These are phyloP conservation scores for Andrena trimmerana DNA, from an alignment of 2,888 invertebrate genomes.

Conservation along the genomic window DNA sequence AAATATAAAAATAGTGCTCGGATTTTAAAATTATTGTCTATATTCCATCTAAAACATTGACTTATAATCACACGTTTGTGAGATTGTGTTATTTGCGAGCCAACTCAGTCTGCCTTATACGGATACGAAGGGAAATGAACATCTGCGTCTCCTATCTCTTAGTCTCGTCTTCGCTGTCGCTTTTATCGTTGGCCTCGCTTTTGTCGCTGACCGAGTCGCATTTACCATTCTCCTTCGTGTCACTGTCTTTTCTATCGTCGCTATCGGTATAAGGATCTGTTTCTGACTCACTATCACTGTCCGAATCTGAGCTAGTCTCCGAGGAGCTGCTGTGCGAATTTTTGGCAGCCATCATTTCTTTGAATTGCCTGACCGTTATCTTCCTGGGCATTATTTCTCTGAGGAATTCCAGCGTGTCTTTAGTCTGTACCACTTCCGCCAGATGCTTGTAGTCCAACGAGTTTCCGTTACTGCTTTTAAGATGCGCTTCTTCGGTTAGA, in stretches of 20 bases:
- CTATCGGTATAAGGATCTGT: slow-evolving; percentile 74
- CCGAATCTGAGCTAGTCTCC: slow-evolving; percentile 81
- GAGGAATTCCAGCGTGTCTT: slow-evolving; percentile 89
- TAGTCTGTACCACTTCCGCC: slow-evolving; percentile 89
- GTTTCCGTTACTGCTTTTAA: slow-evolving; percentile 86
- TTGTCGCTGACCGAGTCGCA: slow-evolving; percentile 74
- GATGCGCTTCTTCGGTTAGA: slow-evolving; percentile 88
- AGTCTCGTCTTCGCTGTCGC: slow-evolving; percentile 79
- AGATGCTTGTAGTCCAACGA: slow-evolving; percentile 90
- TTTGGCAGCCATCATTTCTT: slow-evolving; percentile 89
- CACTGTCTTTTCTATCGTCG: slow-evolving; percentile 72
- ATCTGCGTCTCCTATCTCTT: slow-evolving; percentile 55
- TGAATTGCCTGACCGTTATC: slow-evolving; percentile 89
- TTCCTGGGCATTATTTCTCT: slow-evolving; percentile 91
- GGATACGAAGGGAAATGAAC: neutral
- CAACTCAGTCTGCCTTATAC: slow-evolving; percentile 7
- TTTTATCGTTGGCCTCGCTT: slow-evolving; percentile 77
- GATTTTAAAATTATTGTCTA: slow-evolving; percentile 20
- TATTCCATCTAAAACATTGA: slow-evolving; percentile 5
- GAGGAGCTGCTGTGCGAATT: slow-evolving; percentile 82
- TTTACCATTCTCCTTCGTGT: slow-evolving; percentile 79
- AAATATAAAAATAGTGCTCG: slow-evolving; percentile 44
- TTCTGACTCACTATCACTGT: slow-evolving; percentile 78
- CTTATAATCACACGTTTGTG: neutral
- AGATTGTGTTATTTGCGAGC: neutral